These are phyloP conservation scores for Lepidostoma basale DNA, from an alignment of 1,140 invertebrate genomes.

Conservation along the genomic window DNA sequence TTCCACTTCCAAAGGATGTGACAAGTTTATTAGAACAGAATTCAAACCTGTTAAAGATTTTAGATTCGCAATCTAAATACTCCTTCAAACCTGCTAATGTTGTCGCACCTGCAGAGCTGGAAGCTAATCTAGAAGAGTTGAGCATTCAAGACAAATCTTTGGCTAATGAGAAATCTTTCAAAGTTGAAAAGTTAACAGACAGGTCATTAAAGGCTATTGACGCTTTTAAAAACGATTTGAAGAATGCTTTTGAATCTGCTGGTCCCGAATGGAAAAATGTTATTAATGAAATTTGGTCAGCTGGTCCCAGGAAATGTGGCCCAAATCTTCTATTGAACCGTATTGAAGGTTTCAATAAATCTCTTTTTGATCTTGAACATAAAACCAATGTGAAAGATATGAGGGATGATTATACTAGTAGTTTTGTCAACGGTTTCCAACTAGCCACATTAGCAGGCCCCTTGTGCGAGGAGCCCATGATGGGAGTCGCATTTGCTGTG, in stretches of 20 bases:
- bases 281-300: slow-evolving; percentile 83
- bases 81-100: background rate
- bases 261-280: slow-evolving; percentile 64
- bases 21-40: slow-evolving; percentile 67
- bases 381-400: slow-evolving; percentile 53
- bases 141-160: background rate
- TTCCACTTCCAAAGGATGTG: slow-evolving; percentile 78
- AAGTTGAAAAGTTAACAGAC: slow-evolving; percentile 47
- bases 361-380: slow-evolving; percentile 53
- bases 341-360: slow-evolving; percentile 64
- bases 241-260: slow-evolving; percentile 65
- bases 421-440: slow-evolving; percentile 94
- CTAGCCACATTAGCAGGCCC: slow-evolving; percentile 87
- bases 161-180: background rate
- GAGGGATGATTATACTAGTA: slow-evolving; percentile 71
- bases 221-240: slow-evolving; percentile 70
- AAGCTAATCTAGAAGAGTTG: background rate
- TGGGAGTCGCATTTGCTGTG: slow-evolving; percentile 89
- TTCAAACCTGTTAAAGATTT: slow-evolving; percentile 61
- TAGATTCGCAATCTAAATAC: slow-evolving; percentile 42
- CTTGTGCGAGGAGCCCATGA: slow-evolving; percentile 95
- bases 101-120: slow-evolving; percentile 15
- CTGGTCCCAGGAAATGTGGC: slow-evolving; percentile 88
- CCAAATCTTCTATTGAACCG: slow-evolving; percentile 88
- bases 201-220: slow-evolving; percentile 64